Evolutionary conservation across 2,888 invertebrate genomes (phyloP).

Genomic region (Leucophora obtusa): DNA sequence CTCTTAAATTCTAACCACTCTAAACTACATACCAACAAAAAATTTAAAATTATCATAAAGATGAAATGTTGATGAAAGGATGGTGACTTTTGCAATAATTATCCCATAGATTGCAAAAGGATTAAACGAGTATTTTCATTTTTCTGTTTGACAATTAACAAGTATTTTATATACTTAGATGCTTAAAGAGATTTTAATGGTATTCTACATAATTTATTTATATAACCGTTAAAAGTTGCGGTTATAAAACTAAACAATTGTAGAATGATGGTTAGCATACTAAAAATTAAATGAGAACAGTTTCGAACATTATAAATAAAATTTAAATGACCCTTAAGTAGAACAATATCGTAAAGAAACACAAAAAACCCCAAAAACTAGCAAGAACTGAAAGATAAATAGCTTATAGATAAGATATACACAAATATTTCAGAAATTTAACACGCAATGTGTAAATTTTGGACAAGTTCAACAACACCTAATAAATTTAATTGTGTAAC

Average conservation of each 20-base stretch:
- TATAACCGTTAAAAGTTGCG: not conserved
- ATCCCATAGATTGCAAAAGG: too few relatives aligned
- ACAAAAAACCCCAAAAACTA: not conserved
- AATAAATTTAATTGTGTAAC: not conserved
- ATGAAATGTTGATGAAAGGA: too few relatives aligned
- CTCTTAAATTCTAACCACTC: too few relatives aligned
- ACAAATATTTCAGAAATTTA: conserved; percentile 15
- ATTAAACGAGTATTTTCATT: too few relatives aligned
- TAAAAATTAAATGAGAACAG: conserved; percentile 7
- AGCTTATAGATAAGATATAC: not conserved
- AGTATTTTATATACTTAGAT: not conserved
- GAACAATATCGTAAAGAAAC: not conserved
- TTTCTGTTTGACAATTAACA: not conserved
- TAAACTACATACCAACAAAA: too few relatives aligned
- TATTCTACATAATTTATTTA: not conserved
- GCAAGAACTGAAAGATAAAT: not conserved
- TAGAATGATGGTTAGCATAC: conserved; percentile 13
- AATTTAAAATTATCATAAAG: too few relatives aligned
- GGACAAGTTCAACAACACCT: conserved; percentile 45
- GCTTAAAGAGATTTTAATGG: not conserved
- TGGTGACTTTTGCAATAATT: too few relatives aligned
- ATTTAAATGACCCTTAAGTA: conserved; percentile 36
- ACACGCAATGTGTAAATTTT: conserved; percentile 13
- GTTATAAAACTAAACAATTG: not conserved
- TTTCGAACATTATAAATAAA: conserved; percentile 10